Evolutionary conservation across 2,797 vertebrate species (phyloP), one percentile per base, ranked within the genome.

Genomic region (Tokudaia muenninki): DNA sequence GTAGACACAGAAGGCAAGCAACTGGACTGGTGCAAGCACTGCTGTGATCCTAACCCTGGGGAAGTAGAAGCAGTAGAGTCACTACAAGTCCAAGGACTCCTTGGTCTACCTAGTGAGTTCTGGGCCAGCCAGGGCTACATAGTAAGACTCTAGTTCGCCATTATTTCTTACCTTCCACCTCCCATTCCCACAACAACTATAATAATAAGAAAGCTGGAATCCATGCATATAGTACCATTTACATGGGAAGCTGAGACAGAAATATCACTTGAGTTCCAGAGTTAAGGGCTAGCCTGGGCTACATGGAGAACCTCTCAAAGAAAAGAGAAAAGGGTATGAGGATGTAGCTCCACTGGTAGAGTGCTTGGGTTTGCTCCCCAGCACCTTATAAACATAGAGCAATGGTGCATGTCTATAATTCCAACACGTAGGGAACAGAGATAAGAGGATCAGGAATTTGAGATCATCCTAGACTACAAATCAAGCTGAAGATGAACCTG

Each of bases 1-100:
- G 11, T 87, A 59, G 95, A 93, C 88, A 84, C 70, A 52, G 26
- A 57, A 81, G 41, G 37, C 79, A 92, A 81, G 44, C 21, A 52
- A 61, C 34, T 88, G 88, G 61, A 75, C 41, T 67, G 31, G 21
- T 16, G 4, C 17, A 50, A 31, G 24, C 6, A 41, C 50, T 55
- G 2, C 17, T 13, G 9, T 41, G 57, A 44, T 59, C n/a, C 55
- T 44, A n/a, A 21, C 31, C 24, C 22, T 5, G 6, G 17, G 3
- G 24, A 86, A 59, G 26, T 6, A 75, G 37, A 87, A 34, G 8
- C 67, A 74, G 24, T 5, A 74, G 16, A n/a, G 1, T 29, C 31
- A 24, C 63, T 67, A 14, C 6, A 72, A 72, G 50, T 9, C 50
- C 87, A 75, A 75, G 87, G 70, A 21, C 3, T 55, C 19, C 34